Conservation (phyloP, 2,888 invertebrate species). For the Meiosimyza platycephala region DNA sequence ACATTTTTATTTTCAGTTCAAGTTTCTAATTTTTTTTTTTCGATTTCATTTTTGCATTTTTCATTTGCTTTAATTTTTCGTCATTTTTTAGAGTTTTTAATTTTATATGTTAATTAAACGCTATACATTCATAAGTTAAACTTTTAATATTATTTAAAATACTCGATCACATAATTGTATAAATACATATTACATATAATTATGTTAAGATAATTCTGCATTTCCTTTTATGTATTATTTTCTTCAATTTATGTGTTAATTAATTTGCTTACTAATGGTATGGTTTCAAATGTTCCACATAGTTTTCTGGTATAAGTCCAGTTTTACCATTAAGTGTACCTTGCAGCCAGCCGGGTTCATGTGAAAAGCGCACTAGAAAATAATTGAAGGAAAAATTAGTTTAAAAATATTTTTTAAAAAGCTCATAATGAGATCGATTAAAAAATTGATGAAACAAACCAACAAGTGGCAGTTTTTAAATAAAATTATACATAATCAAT, state of each 20-base stretch:
- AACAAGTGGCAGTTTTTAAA: not conserved
- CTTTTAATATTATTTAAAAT: no score
- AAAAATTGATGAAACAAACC: not conserved
- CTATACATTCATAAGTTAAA: no score
- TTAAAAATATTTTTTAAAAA: not conserved
- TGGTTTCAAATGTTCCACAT: slow-evolving; percentile 78
- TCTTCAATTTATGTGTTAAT: not conserved
- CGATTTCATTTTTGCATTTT: not conserved
- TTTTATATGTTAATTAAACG: no score
- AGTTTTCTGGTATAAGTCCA: slow-evolving; percentile 96
- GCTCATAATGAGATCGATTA: not conserved
- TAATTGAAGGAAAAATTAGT: not conserved
- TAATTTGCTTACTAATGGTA: slow-evolving; percentile 52
- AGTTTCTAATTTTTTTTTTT: not conserved
- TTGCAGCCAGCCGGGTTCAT: slow-evolving; percentile 98
- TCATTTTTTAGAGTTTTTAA: not conserved
- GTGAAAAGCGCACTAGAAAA: slow-evolving; percentile 81
- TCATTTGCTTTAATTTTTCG: not conserved
- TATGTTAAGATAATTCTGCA: not conserved
- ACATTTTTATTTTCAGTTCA: not conserved
- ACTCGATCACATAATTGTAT: no score
- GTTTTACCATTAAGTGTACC: slow-evolving; percentile 92
- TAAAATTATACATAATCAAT: no score
- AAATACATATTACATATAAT: no score
- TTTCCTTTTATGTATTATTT: not conserved